phyloP scores from a whole-genome alignment of 2,888 invertebrate species.

The Acleris sparsana region DNA sequence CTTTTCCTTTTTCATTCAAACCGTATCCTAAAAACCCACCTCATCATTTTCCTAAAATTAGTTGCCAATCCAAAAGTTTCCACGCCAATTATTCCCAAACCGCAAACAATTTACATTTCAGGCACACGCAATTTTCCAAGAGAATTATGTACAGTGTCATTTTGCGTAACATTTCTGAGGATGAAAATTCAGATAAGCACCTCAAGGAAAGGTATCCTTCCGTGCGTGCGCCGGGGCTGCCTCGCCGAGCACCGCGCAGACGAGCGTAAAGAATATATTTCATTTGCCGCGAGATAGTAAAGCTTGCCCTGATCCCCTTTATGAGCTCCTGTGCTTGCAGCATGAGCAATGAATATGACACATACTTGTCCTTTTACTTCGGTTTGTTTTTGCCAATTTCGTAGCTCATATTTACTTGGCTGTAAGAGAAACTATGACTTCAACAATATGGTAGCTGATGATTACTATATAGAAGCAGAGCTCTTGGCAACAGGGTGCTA shows the following conservation, averaged over 20 bases:
- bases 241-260: slow-evolving; percentile 52
- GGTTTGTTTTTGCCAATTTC: too few relatives aligned
- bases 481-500: too few relatives aligned
- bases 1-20: too few relatives aligned
- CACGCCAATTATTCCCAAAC: slow-evolving; percentile 33
- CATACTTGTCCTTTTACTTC: too few relatives aligned
- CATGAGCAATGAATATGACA: slow-evolving; percentile 55
- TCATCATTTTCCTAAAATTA: not conserved
- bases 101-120: slow-evolving; percentile 35
- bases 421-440: too few relatives aligned
- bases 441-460: too few relatives aligned
- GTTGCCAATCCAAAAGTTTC: slow-evolving; percentile 29
- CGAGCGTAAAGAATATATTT: slow-evolving; percentile 68
- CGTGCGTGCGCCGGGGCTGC: slow-evolving; percentile 59
- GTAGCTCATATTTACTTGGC: too few relatives aligned
- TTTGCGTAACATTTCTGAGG: slow-evolving; percentile 38
- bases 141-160: slow-evolving; percentile 36
- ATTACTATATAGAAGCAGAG: too few relatives aligned
- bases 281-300: slow-evolving; percentile 66
- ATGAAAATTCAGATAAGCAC: slow-evolving; percentile 57
- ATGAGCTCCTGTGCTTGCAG: slow-evolving; percentile 58
- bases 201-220: slow-evolving; percentile 49
- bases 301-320: slow-evolving; percentile 69
- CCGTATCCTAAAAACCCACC: too few relatives aligned
- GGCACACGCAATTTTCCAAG: slow-evolving; percentile 27